phyloP scores from a whole-genome alignment of 2,888 invertebrate species.

The Microctonus aethiopoides region DNA sequence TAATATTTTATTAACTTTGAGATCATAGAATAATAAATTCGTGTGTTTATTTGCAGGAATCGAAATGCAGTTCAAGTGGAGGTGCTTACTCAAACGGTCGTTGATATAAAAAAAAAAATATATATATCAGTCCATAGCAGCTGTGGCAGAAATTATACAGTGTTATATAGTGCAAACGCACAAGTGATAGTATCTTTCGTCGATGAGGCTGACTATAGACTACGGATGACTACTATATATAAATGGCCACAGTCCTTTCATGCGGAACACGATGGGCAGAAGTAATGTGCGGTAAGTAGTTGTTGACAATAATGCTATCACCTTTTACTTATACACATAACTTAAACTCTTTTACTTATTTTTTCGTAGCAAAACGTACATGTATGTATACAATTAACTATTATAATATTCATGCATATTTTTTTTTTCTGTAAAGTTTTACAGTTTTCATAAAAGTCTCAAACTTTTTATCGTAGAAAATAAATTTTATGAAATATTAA shows the following conservation, averaged over 20 bases:
- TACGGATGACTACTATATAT: constrained; percentile 5
- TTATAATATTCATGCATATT: not conserved
- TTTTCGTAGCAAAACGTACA: too few species aligned
- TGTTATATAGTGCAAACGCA: constrained; percentile 8
- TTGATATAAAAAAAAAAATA: too few species aligned
- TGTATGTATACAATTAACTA: too few species aligned
- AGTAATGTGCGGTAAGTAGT: not conserved
- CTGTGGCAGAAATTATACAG: too few species aligned
- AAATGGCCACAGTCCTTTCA: not conserved
- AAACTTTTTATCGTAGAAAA: not conserved
- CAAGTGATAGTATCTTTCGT: not conserved
- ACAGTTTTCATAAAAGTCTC: not conserved
- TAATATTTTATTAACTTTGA: too few species aligned
- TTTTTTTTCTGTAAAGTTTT: not conserved
- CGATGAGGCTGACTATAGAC: constrained; percentile 8
- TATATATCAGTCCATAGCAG: too few species aligned
- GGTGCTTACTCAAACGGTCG: too few species aligned
- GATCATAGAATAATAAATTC: too few species aligned
- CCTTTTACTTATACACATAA: not conserved
- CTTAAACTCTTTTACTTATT: not conserved
- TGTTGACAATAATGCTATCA: not conserved
- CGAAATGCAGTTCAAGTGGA: too few species aligned
- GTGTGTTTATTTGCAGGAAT: too few species aligned
- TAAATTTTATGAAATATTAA: not conserved
- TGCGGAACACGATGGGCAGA: not conserved